phyloP scores from a whole-genome alignment of 2,113 vertebrate species.

The Dromiciops gliroides region DNA sequence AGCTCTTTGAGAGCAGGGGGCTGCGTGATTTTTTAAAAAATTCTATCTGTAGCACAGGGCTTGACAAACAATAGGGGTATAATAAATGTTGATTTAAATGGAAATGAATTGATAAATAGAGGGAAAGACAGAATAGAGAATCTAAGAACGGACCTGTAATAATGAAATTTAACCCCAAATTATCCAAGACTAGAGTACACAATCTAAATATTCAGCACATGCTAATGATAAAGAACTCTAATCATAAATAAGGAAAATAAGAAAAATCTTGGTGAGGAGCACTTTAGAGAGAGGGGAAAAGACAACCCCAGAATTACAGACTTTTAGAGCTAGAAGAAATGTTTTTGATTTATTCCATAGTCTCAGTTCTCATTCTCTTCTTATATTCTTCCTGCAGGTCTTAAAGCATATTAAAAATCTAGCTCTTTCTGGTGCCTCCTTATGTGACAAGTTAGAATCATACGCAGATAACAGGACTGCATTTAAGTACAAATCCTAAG shows the following conservation, averaged over 20 bases:
- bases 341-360: background rate
- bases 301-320: background rate
- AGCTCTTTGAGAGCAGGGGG: background rate
- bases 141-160: background rate
- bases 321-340: background rate
- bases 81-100: background rate
- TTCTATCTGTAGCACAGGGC: background rate
- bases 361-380: background rate
- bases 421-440: background rate
- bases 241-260: background rate
- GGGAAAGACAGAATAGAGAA: background rate
- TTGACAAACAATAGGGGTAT: background rate
- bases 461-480: background rate
- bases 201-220: background rate
- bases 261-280: background rate
- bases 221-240: background rate
- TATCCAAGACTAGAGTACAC: background rate
- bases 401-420: background rate
- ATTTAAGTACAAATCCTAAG: background rate
- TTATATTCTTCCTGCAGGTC: background rate
- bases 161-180: background rate
- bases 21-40: background rate
- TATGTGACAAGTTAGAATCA: background rate
- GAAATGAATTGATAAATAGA: background rate
- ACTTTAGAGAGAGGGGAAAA: background rate